These are phyloP conservation scores for Papilio glaucus DNA, from an alignment of 1,140 invertebrate genomes.

Conservation along the genomic window DNA sequence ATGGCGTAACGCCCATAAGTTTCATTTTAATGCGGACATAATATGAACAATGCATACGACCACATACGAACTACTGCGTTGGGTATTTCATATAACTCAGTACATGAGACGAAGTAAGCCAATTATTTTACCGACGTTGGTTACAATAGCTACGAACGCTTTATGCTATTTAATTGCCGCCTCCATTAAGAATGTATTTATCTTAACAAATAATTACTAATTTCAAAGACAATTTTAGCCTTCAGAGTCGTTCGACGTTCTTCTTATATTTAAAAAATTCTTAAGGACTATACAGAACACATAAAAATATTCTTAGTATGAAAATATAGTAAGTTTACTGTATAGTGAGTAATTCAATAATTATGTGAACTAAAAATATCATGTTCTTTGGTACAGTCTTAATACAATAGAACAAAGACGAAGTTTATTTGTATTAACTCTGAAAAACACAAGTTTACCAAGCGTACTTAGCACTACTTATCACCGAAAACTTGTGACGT, in stretches of 20 bases:
- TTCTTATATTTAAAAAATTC: neutral
- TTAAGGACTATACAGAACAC: neutral
- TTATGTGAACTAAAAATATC: neutral
- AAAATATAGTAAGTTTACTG: neutral
- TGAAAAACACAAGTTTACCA: no score
- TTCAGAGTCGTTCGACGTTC: neutral
- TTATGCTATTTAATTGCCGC: constrained; percentile 22
- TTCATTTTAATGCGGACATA: constrained; percentile 25
- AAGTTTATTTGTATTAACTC: neutral
- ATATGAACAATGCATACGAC: constrained; percentile 25
- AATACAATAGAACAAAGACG: neutral
- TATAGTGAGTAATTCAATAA: neutral
- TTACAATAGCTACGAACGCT: constrained; percentile 1
- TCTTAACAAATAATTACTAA: constrained; percentile 11
- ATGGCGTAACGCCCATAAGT: neutral
- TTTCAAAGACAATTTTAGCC: constrained; percentile 6
- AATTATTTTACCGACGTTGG: neutral
- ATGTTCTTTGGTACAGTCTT: neutral
- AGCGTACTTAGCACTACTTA: no score
- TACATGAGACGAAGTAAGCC: neutral
- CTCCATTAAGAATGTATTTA: constrained; percentile 13
- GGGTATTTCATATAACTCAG: constrained; percentile 1
- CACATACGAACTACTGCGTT: neutral
- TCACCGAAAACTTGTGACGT: no score
- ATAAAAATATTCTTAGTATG: neutral